Percentiles rank a stretch among this genome's conserved stretches.
These are phyloP conservation scores for Bombus cullumanus DNA, from an alignment of 1,140 invertebrate species.

Conservation along the genomic window DNA sequence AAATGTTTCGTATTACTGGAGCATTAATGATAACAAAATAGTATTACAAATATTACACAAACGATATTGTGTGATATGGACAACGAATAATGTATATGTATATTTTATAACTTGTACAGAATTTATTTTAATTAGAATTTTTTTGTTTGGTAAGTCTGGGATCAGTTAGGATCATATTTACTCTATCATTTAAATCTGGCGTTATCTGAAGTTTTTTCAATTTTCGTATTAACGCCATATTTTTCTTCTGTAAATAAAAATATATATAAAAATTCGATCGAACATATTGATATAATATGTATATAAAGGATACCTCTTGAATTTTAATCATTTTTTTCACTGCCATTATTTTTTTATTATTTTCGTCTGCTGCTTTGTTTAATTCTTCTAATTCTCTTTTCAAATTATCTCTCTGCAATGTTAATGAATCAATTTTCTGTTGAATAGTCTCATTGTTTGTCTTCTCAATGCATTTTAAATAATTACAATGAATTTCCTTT, in stretches of 20 bases:
- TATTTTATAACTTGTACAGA: neutral
- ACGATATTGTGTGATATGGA: too few relatives aligned
- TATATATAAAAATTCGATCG: neutral
- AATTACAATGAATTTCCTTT: constrained; percentile 33
- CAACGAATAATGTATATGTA: neutral
- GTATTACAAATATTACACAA: constrained; percentile 17
- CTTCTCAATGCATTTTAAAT: constrained; percentile 20
- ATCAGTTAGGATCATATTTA: constrained; percentile 27
- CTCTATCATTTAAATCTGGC: constrained; percentile 8
- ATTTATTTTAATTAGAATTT: neutral
- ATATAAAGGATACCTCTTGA: constrained; percentile 47
- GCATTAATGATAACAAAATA: neutral
- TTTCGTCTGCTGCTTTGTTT: constrained; percentile 11
- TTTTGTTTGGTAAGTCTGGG: neutral
- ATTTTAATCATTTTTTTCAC: constrained; percentile 40
- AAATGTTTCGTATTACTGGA: constrained; percentile 25
- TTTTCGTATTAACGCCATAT: constrained; percentile 26
- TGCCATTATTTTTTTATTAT: constrained; percentile 18
- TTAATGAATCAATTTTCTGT: constrained; percentile 43
- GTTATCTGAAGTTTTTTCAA: constrained; percentile 40
- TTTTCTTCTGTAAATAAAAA: constrained; percentile 61
- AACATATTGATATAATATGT: neutral
- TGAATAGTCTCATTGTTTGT: constrained; percentile 3
- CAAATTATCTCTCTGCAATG: constrained; percentile 35
- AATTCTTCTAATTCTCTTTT: constrained; percentile 34